Base-by-base conservation (phyloP, 2,113 vertebrate genomes). In the Sialia sialis region DNA sequence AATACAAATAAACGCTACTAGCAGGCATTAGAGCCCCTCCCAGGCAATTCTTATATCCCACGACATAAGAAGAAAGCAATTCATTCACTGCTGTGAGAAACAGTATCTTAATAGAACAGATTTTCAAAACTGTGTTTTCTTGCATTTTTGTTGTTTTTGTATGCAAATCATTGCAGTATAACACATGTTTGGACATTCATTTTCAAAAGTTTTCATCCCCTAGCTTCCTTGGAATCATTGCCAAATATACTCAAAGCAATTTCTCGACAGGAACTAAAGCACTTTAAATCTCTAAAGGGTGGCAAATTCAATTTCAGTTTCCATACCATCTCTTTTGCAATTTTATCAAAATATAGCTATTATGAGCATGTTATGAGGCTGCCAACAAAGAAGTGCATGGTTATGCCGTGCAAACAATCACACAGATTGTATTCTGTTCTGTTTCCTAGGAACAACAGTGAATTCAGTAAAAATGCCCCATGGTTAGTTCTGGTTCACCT, bases 71-170 rank as follows among this genome's bases (percentile, higher is more conserved):
- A 73, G 59, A 82, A 23, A 89, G 77, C 16, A 94, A 82, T 77
- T 66, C 12, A 63, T 58, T 77, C 41, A 77, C 60, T 87, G 79
- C 77, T 81, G 27, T 92, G 68, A 87, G 78, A 84, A 93, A 84
- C 44, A 44, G 32, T 72, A 93, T 84, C 74, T 78, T 82, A 84
- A 92, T 67, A 82, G 81, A 95, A 83, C 70, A 80, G 90, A 89
- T 92, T 82, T 87, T 88, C 86, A 87, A 82, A 89, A 46, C 54
- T 39, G 36, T 55, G 27, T 54, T 93, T 66, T 44, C 44, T 90
- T 48, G 17, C 41, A n/a, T 73, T 64, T 55, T 84, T 82, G 34
- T 90, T 63, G 44, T 7, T 75, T 22, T 60, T 54, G 10, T 13
- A 88, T 78, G 67, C 72, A 90, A 94, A 95, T 88, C 38, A 25